These are phyloP conservation scores for Malacoraja senta DNA, from an alignment of 2,797 vertebrate genomes.

Conservation along the genomic window DNA sequence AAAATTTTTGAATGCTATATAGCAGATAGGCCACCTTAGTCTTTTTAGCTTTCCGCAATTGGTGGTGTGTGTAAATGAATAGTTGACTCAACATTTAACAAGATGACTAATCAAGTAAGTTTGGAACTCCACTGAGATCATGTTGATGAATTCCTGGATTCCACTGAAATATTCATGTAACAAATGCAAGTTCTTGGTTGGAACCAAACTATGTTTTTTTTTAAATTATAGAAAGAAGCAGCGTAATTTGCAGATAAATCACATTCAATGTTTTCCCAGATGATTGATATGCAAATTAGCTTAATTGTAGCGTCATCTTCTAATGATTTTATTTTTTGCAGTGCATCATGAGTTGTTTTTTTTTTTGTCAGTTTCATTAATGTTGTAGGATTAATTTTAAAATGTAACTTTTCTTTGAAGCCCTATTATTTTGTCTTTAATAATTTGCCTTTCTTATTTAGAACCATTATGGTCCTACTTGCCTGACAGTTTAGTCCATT, in stretches of 20 bases:
- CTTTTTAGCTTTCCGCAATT: not conserved
- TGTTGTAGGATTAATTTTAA: not conserved
- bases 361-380: not conserved
- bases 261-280: not conserved
- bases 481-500: not conserved
- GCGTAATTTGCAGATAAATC: not conserved
- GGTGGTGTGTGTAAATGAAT: not conserved
- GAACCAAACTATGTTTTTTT: not conserved
- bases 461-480: not conserved
- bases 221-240: not conserved
- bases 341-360: not conserved
- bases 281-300: not conserved
- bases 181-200: not conserved
- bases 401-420: not conserved
- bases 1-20: no score
- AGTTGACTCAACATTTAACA: not conserved
- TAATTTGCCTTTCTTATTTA: not conserved
- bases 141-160: no score
- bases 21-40: no score
- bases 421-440: not conserved
- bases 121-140: not conserved
- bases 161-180: not conserved
- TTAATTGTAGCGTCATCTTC: constrained; percentile 11
- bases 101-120: not conserved
- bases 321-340: not conserved